phyloP scores from a whole-genome alignment of 2,888 invertebrate genomes.

The Chymomyza fuscimana region DNA sequence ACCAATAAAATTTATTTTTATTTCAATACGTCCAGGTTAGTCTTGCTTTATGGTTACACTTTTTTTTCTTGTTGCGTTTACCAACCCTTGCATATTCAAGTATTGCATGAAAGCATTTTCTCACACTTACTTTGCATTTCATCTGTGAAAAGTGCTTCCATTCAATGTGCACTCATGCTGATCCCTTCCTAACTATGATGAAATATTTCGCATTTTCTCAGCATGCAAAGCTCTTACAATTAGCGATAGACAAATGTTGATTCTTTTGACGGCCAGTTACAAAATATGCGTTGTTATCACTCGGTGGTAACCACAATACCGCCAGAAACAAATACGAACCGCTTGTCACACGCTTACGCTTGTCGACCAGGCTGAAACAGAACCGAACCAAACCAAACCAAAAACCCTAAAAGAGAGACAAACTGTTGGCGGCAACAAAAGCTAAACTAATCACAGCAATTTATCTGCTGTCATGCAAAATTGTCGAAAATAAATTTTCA shows the following conservation, averaged over 20 bases:
- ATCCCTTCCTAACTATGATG: neutral
- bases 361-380: conserved; percentile 1
- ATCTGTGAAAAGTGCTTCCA: neutral
- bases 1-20: neutral
- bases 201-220: neutral
- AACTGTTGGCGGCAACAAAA: conserved; percentile 24
- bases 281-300: conserved; percentile 6
- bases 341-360: conserved; percentile 3
- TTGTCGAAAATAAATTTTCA: conserved; percentile 50
- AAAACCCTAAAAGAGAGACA: neutral
- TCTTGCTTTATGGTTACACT: neutral
- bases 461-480: conserved; percentile 47
- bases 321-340: neutral
- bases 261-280: conserved; percentile 2
- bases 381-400: neutral
- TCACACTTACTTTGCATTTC: neutral
- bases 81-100: neutral
- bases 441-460: conserved; percentile 43
- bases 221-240: neutral
- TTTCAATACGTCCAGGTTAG: neutral
- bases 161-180: neutral
- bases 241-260: conserved; percentile 11
- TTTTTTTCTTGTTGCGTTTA: conserved; percentile 6
- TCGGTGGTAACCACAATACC: neutral
- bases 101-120: conserved; percentile 1